Evolutionary conservation across 2,797 vertebrate genomes (phyloP).

Genomic region (Delichon dasypus): DNA sequence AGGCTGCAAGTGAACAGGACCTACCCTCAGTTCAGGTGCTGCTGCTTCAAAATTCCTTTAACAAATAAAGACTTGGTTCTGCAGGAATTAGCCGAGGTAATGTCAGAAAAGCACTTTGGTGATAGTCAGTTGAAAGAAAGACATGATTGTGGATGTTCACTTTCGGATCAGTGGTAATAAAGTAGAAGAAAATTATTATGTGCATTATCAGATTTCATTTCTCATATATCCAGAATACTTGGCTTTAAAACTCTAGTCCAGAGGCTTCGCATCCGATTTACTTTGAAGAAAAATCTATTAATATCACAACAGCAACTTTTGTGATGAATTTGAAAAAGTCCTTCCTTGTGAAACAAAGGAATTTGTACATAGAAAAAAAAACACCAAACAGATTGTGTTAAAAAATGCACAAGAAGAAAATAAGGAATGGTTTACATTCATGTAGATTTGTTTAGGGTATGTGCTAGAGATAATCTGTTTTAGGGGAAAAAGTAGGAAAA

Average conservation of each 20-base stretch:
- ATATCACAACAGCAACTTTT: neutral
- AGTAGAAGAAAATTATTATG: slow-evolving; percentile 37
- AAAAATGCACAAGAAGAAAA: neutral
- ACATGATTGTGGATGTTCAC: neutral
- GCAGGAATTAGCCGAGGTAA: neutral
- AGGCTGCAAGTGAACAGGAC: neutral
- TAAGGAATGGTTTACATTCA: neutral
- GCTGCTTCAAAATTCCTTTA: neutral
- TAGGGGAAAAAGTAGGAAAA: neutral
- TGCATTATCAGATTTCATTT: slow-evolving; percentile 59
- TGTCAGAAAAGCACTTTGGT: neutral
- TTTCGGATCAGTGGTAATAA: slow-evolving; percentile 44
- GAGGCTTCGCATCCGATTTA: neutral
- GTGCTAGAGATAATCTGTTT: neutral
- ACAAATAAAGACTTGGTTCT: neutral
- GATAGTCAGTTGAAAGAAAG: neutral
- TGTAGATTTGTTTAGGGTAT: neutral
- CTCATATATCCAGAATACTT: slow-evolving; percentile 23
- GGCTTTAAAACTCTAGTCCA: slow-evolving; percentile 38
- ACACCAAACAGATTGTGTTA: neutral
- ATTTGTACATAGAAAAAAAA: neutral
- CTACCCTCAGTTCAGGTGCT: neutral
- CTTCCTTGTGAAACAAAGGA: neutral
- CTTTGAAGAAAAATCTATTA: slow-evolving; percentile 43
- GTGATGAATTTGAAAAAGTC: neutral